These are phyloP conservation scores for Bryconaethiops microstoma DNA, from an alignment of 2,797 vertebrate genomes.

Conservation along the genomic window DNA sequence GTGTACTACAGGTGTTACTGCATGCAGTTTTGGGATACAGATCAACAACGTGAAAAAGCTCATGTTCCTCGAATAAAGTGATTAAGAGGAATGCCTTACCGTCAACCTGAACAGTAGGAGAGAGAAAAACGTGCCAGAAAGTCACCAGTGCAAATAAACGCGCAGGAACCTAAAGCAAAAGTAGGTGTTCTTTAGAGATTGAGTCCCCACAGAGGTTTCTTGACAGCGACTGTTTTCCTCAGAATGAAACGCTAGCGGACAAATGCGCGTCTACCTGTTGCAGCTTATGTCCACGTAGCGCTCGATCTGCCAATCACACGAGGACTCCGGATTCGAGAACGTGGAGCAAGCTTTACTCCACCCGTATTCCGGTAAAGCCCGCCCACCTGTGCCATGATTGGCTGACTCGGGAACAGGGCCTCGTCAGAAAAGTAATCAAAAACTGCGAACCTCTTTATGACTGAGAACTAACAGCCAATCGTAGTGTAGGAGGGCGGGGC, in stretches of 20 bases:
- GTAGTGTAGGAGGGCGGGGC: background rate
- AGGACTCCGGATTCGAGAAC: background rate
- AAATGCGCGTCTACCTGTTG: constrained; percentile 74
- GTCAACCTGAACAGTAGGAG: background rate
- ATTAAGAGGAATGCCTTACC: constrained; percentile 16
- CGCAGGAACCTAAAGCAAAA: background rate
- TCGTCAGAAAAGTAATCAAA: background rate
- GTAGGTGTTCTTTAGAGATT: background rate
- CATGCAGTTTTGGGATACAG: background rate
- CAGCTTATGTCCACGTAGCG: constrained; percentile 79
- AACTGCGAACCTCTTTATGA: background rate
- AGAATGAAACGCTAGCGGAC: constrained; percentile 61
- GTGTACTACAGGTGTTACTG: background rate
- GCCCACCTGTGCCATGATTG: background rate
- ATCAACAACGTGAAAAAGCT: constrained; percentile 3
- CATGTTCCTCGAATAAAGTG: background rate
- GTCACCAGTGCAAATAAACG: background rate
- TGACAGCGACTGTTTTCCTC: constrained; percentile 26
- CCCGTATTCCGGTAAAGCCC: background rate
- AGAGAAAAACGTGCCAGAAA: background rate
- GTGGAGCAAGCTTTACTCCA: background rate
- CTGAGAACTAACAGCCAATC: background rate
- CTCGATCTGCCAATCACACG: constrained; percentile 75
- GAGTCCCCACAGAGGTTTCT: background rate
- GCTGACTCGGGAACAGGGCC: background rate